phyloP scores from a whole-genome alignment of 1,140 invertebrate species.

The Magallana ariakensis region DNA sequence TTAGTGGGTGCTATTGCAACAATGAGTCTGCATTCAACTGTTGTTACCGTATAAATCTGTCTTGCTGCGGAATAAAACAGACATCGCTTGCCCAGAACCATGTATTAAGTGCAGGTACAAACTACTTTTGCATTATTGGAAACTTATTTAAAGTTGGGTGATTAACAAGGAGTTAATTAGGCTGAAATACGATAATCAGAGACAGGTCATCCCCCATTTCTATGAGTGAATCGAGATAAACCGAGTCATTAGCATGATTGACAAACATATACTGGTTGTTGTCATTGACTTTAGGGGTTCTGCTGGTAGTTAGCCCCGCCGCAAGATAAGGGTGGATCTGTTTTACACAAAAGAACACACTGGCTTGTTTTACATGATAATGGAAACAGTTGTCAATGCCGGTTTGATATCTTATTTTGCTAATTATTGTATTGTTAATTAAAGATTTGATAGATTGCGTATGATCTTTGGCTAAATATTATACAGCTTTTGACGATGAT shows the following conservation, averaged over 20 bases:
- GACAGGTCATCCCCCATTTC: slow-evolving; percentile 25
- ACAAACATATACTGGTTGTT: neutral
- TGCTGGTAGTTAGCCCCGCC: neutral
- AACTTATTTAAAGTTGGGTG: slow-evolving; percentile 4
- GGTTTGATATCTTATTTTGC: neutral
- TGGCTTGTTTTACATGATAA: slow-evolving; percentile 15
- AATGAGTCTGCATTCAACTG: no score
- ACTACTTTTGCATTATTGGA: neutral
- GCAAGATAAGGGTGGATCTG: neutral
- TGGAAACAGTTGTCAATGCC: neutral
- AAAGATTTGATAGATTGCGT: neutral
- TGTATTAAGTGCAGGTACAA: no score
- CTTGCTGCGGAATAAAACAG: no score
- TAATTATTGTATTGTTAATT: slow-evolving; percentile 18
- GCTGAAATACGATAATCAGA: slow-evolving; percentile 20
- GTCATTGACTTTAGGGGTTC: neutral
- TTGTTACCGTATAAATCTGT: no score
- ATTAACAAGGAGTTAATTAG: slow-evolving; percentile 27
- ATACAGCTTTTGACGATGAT: neutral
- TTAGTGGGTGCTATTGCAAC: no score
- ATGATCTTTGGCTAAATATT: neutral
- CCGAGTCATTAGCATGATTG: slow-evolving; percentile 16
- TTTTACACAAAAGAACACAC: neutral
- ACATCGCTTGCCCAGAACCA: no score
- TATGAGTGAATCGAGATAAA: slow-evolving; percentile 29